Percentiles rank a stretch among this genome's conserved stretches.
phyloP scores from a whole-genome alignment of 1,140 invertebrate genomes.

The Aculops lycopersici region DNA sequence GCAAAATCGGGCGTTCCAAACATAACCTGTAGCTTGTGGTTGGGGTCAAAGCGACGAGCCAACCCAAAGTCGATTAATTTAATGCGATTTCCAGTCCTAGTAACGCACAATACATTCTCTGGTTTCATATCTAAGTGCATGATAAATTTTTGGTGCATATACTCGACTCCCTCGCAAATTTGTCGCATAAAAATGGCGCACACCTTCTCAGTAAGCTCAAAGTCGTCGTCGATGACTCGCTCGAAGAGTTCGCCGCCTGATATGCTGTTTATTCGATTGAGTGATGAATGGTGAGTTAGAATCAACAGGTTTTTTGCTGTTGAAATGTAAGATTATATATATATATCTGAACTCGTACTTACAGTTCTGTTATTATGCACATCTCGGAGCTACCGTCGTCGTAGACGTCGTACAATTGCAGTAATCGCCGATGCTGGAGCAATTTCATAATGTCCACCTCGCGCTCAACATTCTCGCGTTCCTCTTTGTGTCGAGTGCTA shows the following conservation, averaged over 20 bases:
- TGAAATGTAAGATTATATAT: neutral
- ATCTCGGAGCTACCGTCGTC: constrained; percentile 55
- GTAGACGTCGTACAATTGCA: constrained; percentile 82
- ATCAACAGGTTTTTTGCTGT: neutral
- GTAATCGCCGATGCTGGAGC: constrained; percentile 62
- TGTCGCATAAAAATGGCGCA: constrained; percentile 83
- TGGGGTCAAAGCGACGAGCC: constrained; percentile 59
- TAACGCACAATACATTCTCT: constrained; percentile 82
- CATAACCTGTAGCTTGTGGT: constrained; percentile 41
- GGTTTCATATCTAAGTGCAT: constrained; percentile 65
- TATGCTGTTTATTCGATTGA: constrained; percentile 49
- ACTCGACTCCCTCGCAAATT: constrained; percentile 81
- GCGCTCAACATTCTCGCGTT: constrained; percentile 55
- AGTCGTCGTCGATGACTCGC: constrained; percentile 86
- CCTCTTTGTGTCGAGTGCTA: constrained; percentile 42
- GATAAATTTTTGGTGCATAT: constrained; percentile 84
- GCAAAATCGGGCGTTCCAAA: constrained; percentile 97
- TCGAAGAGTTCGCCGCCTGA: constrained; percentile 91
- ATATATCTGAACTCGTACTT: constrained; percentile 20
- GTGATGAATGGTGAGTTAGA: neutral
- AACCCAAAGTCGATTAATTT: constrained; percentile 94
- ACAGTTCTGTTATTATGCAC: constrained; percentile 82
- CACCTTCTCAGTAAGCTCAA: constrained; percentile 69
- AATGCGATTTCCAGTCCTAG: constrained; percentile 70
- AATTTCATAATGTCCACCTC: constrained; percentile 85